A percentile compares a stretch with the other conserved stretches of the same genome.
Conservation (phyloP, 2,888 invertebrate genomes). For the Drosophila fungiperda region DNA sequence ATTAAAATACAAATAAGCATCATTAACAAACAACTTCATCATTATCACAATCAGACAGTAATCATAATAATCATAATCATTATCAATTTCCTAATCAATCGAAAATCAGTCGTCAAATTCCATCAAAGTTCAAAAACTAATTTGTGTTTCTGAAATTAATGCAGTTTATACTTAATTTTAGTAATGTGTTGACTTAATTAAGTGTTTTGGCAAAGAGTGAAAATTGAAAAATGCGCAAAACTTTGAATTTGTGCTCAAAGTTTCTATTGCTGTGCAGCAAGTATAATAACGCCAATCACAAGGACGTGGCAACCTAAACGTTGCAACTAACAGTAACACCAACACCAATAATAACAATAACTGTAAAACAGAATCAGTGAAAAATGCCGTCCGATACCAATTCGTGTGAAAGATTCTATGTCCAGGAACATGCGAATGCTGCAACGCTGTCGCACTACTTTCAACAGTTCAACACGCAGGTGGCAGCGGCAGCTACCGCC, state of each 20-base stretch:
- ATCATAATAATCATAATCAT: not conserved
- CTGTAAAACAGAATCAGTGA: constrained; percentile 29
- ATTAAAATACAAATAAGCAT: constrained; percentile 12
- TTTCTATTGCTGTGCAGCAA: constrained; percentile 59
- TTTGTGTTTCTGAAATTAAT: constrained; percentile 21
- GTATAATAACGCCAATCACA: constrained; percentile 60
- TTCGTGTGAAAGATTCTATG: constrained; percentile 82
- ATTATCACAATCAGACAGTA: constrained; percentile 24
- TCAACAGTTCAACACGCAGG: constrained; percentile 81
- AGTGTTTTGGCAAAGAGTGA: constrained; percentile 24
- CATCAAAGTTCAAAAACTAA: not conserved
- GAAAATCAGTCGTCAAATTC: not conserved
- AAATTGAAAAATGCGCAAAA: constrained; percentile 68
- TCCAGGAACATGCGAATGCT: constrained; percentile 80
- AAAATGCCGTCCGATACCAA: constrained; percentile 72
- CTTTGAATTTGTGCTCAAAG: constrained; percentile 44
- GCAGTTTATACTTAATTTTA: constrained; percentile 33
- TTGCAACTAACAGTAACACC: not conserved
- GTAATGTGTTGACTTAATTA: constrained; percentile 9
- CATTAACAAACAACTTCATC: constrained; percentile 19
- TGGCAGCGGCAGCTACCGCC: constrained; percentile 68
- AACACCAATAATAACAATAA: not conserved
- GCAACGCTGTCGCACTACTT: constrained; percentile 82
- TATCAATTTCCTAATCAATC: constrained; percentile 2
- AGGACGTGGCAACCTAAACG: constrained; percentile 67